Evolutionary conservation across 2,113 vertebrate species (phyloP), one percentile per base, ranked within the genome.

Genomic region (Microcebus ravelobensis): DNA sequence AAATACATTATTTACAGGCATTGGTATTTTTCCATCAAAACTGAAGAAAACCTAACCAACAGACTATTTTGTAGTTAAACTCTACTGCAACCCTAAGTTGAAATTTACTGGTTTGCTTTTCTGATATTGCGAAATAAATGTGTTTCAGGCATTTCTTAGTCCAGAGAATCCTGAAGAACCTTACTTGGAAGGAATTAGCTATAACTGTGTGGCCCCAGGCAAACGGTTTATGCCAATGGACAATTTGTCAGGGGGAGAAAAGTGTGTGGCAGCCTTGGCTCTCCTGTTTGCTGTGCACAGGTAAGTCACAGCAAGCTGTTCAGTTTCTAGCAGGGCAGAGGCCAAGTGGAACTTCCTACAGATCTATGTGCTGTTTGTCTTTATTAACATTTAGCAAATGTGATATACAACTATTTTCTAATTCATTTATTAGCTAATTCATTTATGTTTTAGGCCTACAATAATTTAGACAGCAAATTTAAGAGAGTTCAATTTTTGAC

Each of bases 151-250:
- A 29, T 99, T 99, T 96, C 99, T 99, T 55, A 99, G 98, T 97
- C 99, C 98, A 6, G 99, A 99, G 92, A 99, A 99, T 95, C 98
- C 99, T 9, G 99, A 99, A 45, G 99, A 99, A 89, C 99, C 99
- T 3, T 99, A 99, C 73, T 97, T 99, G 86, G 99, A 99, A 11
- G 99, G 99, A 70, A 99, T 99, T 87, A 99, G 98, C 98, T 99
- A 99, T 92, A 99, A 99, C 97, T 99, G 99, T 0, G 99, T 99
- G 96, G 99, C 99, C 18, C 99, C 99, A 0, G 99, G 99, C 63
- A 99, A 99, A 89, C 99, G 99, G 76, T 99, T 99, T 92, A 99
- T 99, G 99, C 99, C 99, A 1, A 99, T 99, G 99, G 99, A 99
- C 97, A 99, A 99, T 83, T 96, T 99, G 94, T 99, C 99, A 0